Base-by-base conservation (phyloP, 2,888 invertebrate genomes). In the Athripsodes cinereus region DNA sequence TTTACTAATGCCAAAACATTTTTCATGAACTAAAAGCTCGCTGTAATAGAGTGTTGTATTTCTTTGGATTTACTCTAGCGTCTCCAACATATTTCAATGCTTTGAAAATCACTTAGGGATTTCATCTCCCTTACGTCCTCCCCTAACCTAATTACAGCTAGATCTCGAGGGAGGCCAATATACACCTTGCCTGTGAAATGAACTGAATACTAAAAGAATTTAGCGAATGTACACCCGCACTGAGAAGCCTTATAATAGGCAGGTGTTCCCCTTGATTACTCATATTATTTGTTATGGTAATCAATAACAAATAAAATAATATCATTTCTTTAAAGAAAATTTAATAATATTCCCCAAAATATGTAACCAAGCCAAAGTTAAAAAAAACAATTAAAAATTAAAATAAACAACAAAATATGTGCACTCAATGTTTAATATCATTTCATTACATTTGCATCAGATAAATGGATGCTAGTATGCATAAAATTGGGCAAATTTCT, bases 81-180 rank as follows among this genome's bases (percentile, higher is more conserved):
- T 22, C 13, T 47, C 19, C 22, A 26, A n/a, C 8, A 26, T 50
- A 26, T 50, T 50, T 50, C 50, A 16, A n/a, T 50, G 50, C 50
- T 50, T 50, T 50, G 50, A 50, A 50, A 50, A 50, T 50, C 50
- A 26, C 50, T 50, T 22, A 50, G 50, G 50, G 50, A 26, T 50
- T 50, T 50, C 50, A 26, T 22, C 50, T 22, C 50, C 50, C 50
- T 50, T 26, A 11, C 50, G 3, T 22, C 26, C 50, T 8, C 50
- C 21, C 22, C 26, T 50, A 50, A 50, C 50, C 50, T 50, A 50
- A 50, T 50, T 50, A 50, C 50, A 8, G 2, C 18, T 5, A 11
- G 19, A 48, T 48, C 48, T 5, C 3, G 47, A 47, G 47, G 47
- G 47, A 20, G 20, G 19, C 47, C 47, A 20, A 19, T 18, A 47